Base-by-base conservation (phyloP, 1,140 invertebrate species). In the Plutomurus gul region DNA sequence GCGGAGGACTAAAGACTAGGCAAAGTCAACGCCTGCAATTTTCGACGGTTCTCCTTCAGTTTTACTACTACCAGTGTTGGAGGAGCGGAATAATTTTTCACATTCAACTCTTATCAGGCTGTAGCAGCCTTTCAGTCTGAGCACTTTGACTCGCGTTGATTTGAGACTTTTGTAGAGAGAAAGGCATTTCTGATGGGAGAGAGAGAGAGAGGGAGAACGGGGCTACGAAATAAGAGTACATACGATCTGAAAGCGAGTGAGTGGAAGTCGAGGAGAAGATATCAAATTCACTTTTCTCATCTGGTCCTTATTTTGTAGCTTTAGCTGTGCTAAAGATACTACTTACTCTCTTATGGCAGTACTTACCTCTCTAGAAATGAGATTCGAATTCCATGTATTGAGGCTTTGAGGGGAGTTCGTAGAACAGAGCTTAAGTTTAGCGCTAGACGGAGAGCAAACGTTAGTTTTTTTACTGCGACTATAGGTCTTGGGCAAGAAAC, bases 121-220 rank as follows among this genome's bases (percentile, higher is more conserved):
- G 10, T 30, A 65, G 30, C 56, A 65, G 56, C 56, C 56, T 65
- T 65, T 65, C 56, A 65, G n/a, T n/a, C n/a, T 27, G 25, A 36
- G 25, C n/a, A n/a, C n/a, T 65, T 65, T 65, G 56, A 65, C 56
- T 65, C 20, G 10, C 30, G 56, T 65, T 65, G 56, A 65, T 65
- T 65, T 65, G 56, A 65, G 56, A 65, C 56, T 65, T 65, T 65
- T 65, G 56, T 36, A 36, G 56, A 65, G 27, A 65, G 56, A 65
- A 36, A 65, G 56, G 25, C 56, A 33, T n/a, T n/a, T n/a, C n/a
- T n/a, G n/a, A n/a, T n/a, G n/a, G n/a, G n/a, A n/a, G n/a, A n/a
- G n/a, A n/a, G n/a, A n/a, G n/a, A n/a, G n/a, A n/a, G n/a, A n/a
- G n/a, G n/a, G n/a, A n/a, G n/a, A n/a, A n/a, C n/a, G n/a, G n/a